Percentiles rank a stretch among this genome's conserved stretches.
Conservation (phyloP, 2,888 invertebrate species). For the Biston betularia region DNA sequence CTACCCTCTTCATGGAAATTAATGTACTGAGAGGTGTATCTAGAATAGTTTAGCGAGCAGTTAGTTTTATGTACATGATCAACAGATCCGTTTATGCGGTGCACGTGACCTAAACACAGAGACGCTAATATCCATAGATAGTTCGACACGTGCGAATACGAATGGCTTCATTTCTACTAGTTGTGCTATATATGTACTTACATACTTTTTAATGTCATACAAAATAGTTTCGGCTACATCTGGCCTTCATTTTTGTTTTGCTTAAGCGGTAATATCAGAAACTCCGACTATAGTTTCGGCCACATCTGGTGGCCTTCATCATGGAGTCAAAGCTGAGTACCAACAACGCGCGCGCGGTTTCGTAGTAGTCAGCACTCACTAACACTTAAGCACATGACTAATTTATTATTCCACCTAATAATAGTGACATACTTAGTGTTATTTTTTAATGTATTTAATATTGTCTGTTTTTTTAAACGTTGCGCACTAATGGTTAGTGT, state of each 20-base stretch:
- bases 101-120: conserved; percentile 30
- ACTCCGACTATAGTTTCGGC: too few species aligned
- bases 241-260: too few species aligned
- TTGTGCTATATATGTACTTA: neutral
- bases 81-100: conserved; percentile 32
- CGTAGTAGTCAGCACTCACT: too few species aligned
- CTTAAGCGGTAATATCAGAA: too few species aligned
- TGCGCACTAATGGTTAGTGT: conserved; percentile 31
- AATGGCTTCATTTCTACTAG: conserved; percentile 26
- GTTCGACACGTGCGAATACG: conserved; percentile 31
- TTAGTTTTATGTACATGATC: conserved; percentile 38
- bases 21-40: conserved; percentile 26
- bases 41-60: conserved; percentile 29
- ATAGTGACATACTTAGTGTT: too few species aligned
- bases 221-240: too few species aligned
- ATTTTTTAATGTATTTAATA: too few species aligned
- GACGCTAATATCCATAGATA: conserved; percentile 27
- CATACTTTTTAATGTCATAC: neutral
- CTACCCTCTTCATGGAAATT: conserved; percentile 24
- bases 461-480: neutral
- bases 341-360: too few species aligned
- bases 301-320: neutral
- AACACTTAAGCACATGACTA: neutral
- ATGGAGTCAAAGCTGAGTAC: too few species aligned
- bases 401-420: neutral